Conservation (phyloP, 1,140 invertebrate genomes). For the Eubasilissa regina region DNA sequence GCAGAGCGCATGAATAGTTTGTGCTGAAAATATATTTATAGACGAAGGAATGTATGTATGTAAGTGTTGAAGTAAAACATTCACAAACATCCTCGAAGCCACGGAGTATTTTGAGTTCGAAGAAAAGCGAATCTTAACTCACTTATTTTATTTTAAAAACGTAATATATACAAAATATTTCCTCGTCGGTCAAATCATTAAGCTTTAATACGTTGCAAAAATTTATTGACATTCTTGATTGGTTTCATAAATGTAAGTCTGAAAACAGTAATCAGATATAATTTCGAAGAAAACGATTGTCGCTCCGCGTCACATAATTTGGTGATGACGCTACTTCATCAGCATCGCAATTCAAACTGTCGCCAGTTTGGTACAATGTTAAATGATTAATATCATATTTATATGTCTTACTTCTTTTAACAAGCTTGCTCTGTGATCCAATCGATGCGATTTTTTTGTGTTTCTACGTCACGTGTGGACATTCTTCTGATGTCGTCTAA, state of each 20-base stretch:
- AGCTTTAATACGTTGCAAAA: no score
- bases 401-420: background rate
- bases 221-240: no score
- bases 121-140: no score
- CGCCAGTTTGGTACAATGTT: background rate
- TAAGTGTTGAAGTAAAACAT: background rate
- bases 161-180: no score
- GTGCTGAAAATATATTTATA: conserved; percentile 1
- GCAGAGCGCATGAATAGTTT: background rate
- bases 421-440: background rate
- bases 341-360: background rate
- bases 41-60: background rate
- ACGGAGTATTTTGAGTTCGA: no score
- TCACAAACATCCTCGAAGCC: conserved; percentile 14
- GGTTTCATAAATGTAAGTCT: no score
- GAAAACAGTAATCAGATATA: no score
- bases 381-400: conserved; percentile 6
- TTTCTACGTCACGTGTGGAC: conserved; percentile 9
- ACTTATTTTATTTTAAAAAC: no score
- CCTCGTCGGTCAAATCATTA: no score
- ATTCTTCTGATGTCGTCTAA: background rate
- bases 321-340: background rate
- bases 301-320: background rate
- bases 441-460: conserved; percentile 5
- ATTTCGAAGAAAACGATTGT: no score